A percentile compares a stretch with the other conserved stretches of the same genome.
These are phyloP conservation scores for Thaleichthys pacificus DNA, from an alignment of 2,797 vertebrate genomes.

Conservation along the genomic window DNA sequence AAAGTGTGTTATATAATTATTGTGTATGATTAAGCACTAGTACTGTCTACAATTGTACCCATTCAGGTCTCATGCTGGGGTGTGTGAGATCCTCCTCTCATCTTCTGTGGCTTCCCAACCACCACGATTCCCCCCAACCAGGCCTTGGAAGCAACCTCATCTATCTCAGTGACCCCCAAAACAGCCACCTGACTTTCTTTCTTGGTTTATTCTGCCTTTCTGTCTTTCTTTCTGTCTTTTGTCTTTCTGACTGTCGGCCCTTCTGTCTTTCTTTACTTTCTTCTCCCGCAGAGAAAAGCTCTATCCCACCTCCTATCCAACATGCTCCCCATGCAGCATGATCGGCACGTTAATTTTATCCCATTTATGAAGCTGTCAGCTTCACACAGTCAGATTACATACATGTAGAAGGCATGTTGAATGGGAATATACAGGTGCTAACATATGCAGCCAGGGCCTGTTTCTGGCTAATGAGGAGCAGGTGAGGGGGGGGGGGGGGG, in stretches of 20 bases:
- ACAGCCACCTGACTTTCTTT: constrained; percentile 48
- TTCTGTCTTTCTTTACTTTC: constrained; percentile 11
- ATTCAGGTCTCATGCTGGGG: constrained; percentile 8
- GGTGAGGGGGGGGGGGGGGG: constrained; percentile 54
- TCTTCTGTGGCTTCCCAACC: constrained; percentile 70
- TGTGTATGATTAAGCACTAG: not conserved
- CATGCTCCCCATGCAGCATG: constrained; percentile 7
- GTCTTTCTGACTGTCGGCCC: constrained; percentile 39
- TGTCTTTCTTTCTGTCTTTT: not conserved
- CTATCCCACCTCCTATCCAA: not conserved
- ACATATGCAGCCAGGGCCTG: constrained; percentile 75
- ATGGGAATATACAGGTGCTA: constrained; percentile 83
- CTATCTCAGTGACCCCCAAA: constrained; percentile 65
- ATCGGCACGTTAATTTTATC: constrained; percentile 42
- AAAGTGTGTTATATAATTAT: not conserved
- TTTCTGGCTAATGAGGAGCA: constrained; percentile 79
- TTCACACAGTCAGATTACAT: constrained; percentile 74
- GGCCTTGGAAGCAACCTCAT: constrained; percentile 67
- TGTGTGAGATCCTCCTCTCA: constrained; percentile 25
- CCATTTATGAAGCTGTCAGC: constrained; percentile 73
- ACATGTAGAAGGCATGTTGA: constrained; percentile 69
- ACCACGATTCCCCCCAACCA: constrained; percentile 71
- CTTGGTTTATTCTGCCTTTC: constrained; percentile 2
- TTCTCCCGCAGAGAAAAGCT: no score
- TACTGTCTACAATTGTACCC: no score